These are phyloP conservation scores for Galerucella nymphaeae DNA, from an alignment of 2,888 invertebrate genomes.

Conservation along the genomic window DNA sequence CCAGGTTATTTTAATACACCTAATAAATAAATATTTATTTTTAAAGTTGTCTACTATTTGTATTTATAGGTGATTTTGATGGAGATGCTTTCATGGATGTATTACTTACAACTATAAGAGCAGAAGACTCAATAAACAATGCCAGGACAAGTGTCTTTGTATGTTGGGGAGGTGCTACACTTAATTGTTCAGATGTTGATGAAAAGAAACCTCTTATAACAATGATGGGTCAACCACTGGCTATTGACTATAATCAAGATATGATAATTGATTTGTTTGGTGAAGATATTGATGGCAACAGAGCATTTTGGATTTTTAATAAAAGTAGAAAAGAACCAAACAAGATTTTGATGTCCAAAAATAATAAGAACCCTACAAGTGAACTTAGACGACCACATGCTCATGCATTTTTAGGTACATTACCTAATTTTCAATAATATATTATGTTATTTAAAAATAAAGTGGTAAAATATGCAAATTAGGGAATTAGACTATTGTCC, in stretches of 20 bases:
- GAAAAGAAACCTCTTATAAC: slow-evolving; percentile 66
- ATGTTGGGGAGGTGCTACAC: slow-evolving; percentile 80
- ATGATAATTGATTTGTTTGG: slow-evolving; percentile 95
- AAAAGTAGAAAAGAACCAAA: slow-evolving; percentile 65
- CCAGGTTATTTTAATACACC: slow-evolving; percentile 68
- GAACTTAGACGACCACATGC: slow-evolving; percentile 81
- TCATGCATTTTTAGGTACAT: slow-evolving; percentile 82
- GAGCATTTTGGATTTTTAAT: slow-evolving; percentile 83
- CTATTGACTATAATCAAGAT: slow-evolving; percentile 88
- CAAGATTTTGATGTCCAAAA: slow-evolving; percentile 60
- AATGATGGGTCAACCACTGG: slow-evolving; percentile 80
- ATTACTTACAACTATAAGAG: slow-evolving; percentile 72
- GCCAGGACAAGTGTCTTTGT: slow-evolving; percentile 71
- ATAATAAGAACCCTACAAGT: slow-evolving; percentile 52
- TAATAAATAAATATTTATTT: background rate
- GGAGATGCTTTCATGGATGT: slow-evolving; percentile 96
- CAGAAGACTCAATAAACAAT: slow-evolving; percentile 35
- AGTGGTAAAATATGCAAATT: too few species aligned
- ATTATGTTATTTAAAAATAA: too few species aligned
- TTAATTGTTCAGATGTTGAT: slow-evolving; percentile 72
- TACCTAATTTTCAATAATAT: too few species aligned
- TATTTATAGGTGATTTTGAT: slow-evolving; percentile 79
- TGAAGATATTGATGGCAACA: slow-evolving; percentile 68
- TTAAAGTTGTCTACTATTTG: background rate
- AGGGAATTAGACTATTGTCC: too few species aligned